Evolutionary conservation across 2,113 vertebrate genomes (phyloP), one percentile per base, ranked within the genome.

Genomic region (Ramphastos sulfuratus): DNA sequence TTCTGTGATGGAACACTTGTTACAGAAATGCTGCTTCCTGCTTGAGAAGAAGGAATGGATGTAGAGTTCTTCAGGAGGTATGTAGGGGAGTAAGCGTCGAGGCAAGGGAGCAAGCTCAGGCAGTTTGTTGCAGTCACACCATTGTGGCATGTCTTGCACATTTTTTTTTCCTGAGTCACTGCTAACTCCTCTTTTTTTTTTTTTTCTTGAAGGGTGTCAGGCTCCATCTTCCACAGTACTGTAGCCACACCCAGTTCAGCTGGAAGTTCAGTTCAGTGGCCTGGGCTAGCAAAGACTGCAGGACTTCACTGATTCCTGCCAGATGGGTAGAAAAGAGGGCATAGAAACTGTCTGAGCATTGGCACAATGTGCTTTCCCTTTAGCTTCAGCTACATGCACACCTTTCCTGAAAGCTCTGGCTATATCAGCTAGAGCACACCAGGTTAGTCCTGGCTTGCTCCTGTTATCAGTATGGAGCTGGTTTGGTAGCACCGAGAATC

Each of bases 31-130:
- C n/a, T 60, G 15, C 5, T 76, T 72, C 61, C 72, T 85, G 39
- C 76, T 39, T 76, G 59, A 20, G 5, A 20, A 14, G 31, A 16
- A 39, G 44, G 91, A 64, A 50, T 5, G 44, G 44, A 9, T 52
- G 24, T 14, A 31, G 58, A 60, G 35, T 39, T 75, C 54, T 44
- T 28, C 67, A 25, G 72, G 24, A 72, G 50, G 31, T 16, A 8
- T 1, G 1, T 3, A 10, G 24, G 54, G 52, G 17, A 72, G 3
- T 4, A 10, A 31, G 16, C 1, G 23, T 13, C 33, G 17, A 70
- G 48, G 46, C 20, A n/a, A 78, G 56, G 78, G 46, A 70, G 88
- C 42, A 42, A 48, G 33, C 56, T 61, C 13, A 9, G 70, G 25
- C n/a, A 56, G 58, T 20, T 52, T 30, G 35, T 50, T 48, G 2